phyloP scores from a whole-genome alignment of 2,113 vertebrate genomes.

The Menura novaehollandiae region DNA sequence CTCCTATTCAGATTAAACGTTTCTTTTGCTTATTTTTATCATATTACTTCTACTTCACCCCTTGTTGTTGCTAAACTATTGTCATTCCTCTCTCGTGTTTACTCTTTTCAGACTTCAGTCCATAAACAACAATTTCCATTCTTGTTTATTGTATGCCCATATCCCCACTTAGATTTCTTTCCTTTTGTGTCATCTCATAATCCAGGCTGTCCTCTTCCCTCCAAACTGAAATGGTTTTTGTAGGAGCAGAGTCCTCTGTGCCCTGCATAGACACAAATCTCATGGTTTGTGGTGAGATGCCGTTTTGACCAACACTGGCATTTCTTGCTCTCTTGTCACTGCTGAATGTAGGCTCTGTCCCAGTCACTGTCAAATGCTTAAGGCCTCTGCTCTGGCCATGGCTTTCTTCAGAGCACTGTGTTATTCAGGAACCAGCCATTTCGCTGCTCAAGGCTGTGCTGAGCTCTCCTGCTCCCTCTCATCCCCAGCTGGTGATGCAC shows the following conservation, averaged over 20 bases:
- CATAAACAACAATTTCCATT: background rate
- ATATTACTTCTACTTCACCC: background rate
- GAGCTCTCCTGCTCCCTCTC: background rate
- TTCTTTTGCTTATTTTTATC: background rate
- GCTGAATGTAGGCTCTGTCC: background rate
- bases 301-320: background rate
- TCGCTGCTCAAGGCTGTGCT: background rate
- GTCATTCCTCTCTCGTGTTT: background rate
- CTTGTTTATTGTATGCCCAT: background rate
- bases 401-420: background rate
- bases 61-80: background rate
- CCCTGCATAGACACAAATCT: background rate
- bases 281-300: background rate
- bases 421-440: background rate
- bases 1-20: conserved; percentile 5
- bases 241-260: background rate
- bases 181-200: background rate
- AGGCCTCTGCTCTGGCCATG: background rate
- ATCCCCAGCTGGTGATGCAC: background rate
- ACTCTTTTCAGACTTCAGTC: background rate
- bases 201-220: background rate
- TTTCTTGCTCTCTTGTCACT: background rate
- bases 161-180: background rate
- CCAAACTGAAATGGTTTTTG: background rate
- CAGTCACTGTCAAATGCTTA: too few species aligned